These are phyloP conservation scores for Cabera pusaria DNA, from an alignment of 2,888 invertebrate species.

Conservation along the genomic window DNA sequence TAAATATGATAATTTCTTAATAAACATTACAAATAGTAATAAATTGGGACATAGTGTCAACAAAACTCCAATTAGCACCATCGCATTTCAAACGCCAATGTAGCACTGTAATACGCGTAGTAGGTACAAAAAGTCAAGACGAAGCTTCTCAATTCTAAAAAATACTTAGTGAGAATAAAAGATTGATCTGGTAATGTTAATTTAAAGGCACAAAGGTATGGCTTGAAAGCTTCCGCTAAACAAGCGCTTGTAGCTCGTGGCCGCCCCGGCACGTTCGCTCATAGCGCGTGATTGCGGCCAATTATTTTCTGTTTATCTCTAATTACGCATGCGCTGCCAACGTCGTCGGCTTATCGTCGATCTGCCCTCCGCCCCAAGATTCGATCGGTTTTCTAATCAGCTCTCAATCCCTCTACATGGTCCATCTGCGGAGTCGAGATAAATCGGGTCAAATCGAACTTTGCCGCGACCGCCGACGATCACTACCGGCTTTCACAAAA, in stretches of 20 bases:
- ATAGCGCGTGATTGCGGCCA: constrained; percentile 79
- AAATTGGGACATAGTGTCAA: constrained; percentile 1
- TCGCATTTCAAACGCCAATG: too few relatives aligned
- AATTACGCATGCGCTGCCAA: constrained; percentile 81
- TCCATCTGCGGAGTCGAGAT: constrained; percentile 61
- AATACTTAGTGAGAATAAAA: too few relatives aligned
- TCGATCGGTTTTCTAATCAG: constrained; percentile 76
- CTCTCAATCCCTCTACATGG: constrained; percentile 67
- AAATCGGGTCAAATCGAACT: constrained; percentile 48
- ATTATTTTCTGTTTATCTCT: constrained; percentile 84
- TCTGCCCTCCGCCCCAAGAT: constrained; percentile 81
- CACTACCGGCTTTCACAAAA: constrained; percentile 47
- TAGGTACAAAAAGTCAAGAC: too few relatives aligned
- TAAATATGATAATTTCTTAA: constrained; percentile 22
- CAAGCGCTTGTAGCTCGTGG: constrained; percentile 38
- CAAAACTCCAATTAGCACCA: neutral
- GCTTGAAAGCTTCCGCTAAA: constrained; percentile 45
- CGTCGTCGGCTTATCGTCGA: constrained; percentile 72
- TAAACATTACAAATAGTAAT: constrained; percentile 8
- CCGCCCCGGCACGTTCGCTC: constrained; percentile 61
- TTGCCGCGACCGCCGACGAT: constrained; percentile 39
- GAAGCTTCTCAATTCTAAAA: too few relatives aligned
- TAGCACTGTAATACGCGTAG: too few relatives aligned
- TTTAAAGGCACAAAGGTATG: neutral
- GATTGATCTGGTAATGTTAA: too few relatives aligned